Conservation (phyloP, 2,888 invertebrate species). For the Ophion slaviceki region DNA sequence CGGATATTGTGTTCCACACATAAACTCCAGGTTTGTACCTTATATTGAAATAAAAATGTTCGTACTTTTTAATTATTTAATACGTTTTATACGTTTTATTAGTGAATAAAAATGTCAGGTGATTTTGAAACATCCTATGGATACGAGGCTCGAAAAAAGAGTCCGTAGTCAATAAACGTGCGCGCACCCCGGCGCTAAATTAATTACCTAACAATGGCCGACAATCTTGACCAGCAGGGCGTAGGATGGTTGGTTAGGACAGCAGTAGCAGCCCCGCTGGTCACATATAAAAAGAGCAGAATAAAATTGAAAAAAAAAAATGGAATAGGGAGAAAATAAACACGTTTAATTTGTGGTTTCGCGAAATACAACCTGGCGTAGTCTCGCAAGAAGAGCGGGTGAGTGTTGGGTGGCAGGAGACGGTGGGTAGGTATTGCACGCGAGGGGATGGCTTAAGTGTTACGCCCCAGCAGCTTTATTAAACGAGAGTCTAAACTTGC, state of each 20-base stretch:
- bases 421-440: conserved; percentile 19
- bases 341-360: conserved; percentile 69
- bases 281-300: conserved; percentile 49
- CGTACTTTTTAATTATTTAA: no score
- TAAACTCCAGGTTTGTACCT: no score
- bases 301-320: conserved; percentile 36
- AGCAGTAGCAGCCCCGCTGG: background rate
- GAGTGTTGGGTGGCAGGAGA: conserved; percentile 3
- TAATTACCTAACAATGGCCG: conserved; percentile 75
- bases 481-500: conserved; percentile 68
- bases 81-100: no score
- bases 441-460: conserved; percentile 55
- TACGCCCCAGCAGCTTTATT: conserved; percentile 72
- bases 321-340: conserved; percentile 44
- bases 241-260: conserved; percentile 33
- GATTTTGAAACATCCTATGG: no score
- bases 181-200: conserved; percentile 70
- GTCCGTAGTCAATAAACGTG: conserved; percentile 38
- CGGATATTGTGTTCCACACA: no score
- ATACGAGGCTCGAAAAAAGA: conserved; percentile 6
- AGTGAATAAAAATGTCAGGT: no score
- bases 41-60: no score
- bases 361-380: conserved; percentile 32
- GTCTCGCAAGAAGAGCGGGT: background rate
- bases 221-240: conserved; percentile 52